Base-by-base conservation (phyloP, 2,797 vertebrate species). In the Eupleurogrammus muticus region DNA sequence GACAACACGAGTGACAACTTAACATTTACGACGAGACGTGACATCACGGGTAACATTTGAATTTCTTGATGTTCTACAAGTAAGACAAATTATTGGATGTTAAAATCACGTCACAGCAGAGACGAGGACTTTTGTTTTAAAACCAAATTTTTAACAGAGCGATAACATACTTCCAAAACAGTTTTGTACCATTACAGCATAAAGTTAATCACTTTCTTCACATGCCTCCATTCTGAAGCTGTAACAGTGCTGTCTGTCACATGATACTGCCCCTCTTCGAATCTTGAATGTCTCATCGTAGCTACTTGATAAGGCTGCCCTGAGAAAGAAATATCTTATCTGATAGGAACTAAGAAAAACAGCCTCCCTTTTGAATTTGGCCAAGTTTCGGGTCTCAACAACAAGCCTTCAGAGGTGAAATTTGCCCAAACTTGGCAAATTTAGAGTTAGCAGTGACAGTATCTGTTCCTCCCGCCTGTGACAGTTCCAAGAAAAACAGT, bases 351-450 rank as follows among this genome's bases (percentile, higher is more conserved):
- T 17, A 1, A 14, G 14, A 63, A 48, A 65, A 73, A 16, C 23
- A 20, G 3, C 9, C 2, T 13, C 36, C 35, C 24, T 35, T 49
- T 63, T 35, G 52, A 12, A 12, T 42, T 32, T 54, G 40, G 68
- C 23, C 19, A 9, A 13, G 28, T 20, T 59, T 56, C 28, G 40
- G 34, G 51, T 67, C n/a, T 42, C 9, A 17, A 9, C 42, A 42
- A 23, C 49, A 53, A 59, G 32, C 40, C 12, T 48, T 44, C 16
- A 7, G 23, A 68, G 66, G 56, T 51, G 23, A 66, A 73, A 54
- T 19, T 52, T 70, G 52, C 47, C 53, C 50, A 80, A 72, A 75
- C n/a, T 58, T 68, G 67, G 67, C 62, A 36, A 75, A 49, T 57
- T 28, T 52, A n/a, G 44, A 75, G 47, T 57, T 11, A 40, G 14